Evolutionary conservation across 2,113 vertebrate genomes (phyloP).

Genomic region (Oplegnathus fasciatus): DNA sequence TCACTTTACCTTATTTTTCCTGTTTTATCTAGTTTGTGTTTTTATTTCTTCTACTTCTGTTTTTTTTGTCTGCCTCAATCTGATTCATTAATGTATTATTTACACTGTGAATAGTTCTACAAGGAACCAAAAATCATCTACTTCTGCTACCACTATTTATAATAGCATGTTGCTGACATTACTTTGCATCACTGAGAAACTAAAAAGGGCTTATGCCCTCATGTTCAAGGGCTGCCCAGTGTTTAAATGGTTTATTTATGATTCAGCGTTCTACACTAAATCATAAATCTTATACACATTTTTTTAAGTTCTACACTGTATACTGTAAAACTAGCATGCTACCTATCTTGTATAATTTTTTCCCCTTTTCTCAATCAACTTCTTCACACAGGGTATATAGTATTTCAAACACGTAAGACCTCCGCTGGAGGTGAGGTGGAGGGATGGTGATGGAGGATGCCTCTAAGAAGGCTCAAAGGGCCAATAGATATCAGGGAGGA

Average conservation of each 20-base stretch:
- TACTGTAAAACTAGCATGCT: background rate
- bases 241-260: background rate
- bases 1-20: background rate
- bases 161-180: background rate
- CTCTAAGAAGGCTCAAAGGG: conserved; percentile 26
- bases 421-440: conserved; percentile 17
- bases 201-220: background rate
- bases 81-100: background rate
- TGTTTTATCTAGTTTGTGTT: background rate
- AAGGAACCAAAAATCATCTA: background rate
- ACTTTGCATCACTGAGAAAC: background rate
- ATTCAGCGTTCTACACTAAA: too few relatives aligned
- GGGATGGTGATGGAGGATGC: conserved; percentile 35
- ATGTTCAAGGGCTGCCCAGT: background rate
- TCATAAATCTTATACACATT: too few relatives aligned
- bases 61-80: background rate
- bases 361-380: background rate
- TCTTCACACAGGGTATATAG: conserved; percentile 11
- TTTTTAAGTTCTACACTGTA: background rate
- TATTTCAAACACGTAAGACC: conserved; percentile 32
- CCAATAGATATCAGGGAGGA: conserved; percentile 27
- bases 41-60: background rate
- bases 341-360: background rate
- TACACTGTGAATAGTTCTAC: background rate
- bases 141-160: background rate